Conservation (phyloP, 2,888 invertebrate genomes). For the Alloscopus bannaensis region DNA sequence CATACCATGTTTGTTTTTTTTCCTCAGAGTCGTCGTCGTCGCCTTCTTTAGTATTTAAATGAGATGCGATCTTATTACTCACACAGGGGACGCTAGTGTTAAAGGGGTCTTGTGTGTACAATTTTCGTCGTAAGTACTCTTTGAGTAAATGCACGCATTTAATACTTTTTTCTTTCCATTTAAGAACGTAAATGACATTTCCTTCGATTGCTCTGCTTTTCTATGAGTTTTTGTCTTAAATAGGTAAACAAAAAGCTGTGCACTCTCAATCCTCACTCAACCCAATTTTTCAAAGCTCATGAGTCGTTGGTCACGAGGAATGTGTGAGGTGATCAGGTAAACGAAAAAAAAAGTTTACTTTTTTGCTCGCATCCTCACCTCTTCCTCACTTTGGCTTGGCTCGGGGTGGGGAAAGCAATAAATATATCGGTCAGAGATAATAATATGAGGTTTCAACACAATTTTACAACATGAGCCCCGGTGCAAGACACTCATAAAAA, state of each 20-base stretch:
- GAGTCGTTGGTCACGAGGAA: slow-evolving; percentile 42
- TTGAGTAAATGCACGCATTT: too few species aligned
- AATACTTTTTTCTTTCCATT: too few species aligned
- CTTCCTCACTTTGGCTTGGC: slow-evolving; percentile 32
- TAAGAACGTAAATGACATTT: too few species aligned
- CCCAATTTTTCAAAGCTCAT: slow-evolving; percentile 38
- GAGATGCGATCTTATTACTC: too few species aligned
- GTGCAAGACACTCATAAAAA: slow-evolving; percentile 57
- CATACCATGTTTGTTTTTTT: too few species aligned
- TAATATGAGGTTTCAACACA: slow-evolving; percentile 44
- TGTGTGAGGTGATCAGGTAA: not conserved
- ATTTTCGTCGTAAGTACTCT: too few species aligned
- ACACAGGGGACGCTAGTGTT: too few species aligned
- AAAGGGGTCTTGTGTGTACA: too few species aligned
- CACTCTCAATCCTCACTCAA: too few species aligned
- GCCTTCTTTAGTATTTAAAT: too few species aligned
- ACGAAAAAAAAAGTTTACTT: slow-evolving; percentile 5
- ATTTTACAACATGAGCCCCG: slow-evolving; percentile 52
- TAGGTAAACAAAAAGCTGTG: slow-evolving; percentile 50
- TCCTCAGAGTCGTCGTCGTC: too few species aligned
- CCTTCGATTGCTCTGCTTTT: slow-evolving; percentile 19
- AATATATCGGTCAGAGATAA: slow-evolving; percentile 63
- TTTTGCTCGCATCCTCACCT: slow-evolving; percentile 9
- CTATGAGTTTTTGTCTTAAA: slow-evolving; percentile 39
- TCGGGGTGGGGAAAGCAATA: slow-evolving; percentile 61